Percentiles rank a stretch among this genome's conserved stretches.
Conservation (phyloP, 2,797 vertebrate genomes). For the Staurois parvus region DNA sequence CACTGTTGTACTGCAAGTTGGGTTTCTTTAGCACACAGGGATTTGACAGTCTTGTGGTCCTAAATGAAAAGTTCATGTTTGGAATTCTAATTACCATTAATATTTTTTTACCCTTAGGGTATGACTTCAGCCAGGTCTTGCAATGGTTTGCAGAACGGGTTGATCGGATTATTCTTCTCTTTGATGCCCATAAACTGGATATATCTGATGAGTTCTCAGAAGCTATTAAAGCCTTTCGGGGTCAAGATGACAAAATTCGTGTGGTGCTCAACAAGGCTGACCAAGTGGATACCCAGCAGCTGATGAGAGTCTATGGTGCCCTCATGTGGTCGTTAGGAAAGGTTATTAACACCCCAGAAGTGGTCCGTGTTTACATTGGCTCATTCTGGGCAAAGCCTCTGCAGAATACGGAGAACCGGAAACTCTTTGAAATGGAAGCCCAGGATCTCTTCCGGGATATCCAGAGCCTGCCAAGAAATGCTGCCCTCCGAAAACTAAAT, state of each 20-base stretch:
- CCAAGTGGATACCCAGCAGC: constrained; percentile 96
- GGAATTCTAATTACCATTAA: background rate
- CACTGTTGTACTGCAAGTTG: too few species aligned
- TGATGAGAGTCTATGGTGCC: constrained; percentile 96
- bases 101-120: constrained; percentile 78
- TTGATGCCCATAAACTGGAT: constrained; percentile 97
- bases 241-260: constrained; percentile 96
- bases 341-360: constrained; percentile 95
- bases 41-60: background rate
- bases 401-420: constrained; percentile 91
- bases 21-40: too few species aligned
- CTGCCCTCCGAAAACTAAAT: constrained; percentile 94
- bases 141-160: constrained; percentile 97
- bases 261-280: constrained; percentile 97
- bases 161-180: constrained; percentile 95
- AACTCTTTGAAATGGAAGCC: constrained; percentile 91
- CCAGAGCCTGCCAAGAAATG: constrained; percentile 92
- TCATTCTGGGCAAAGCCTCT: constrained; percentile 96
- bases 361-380: constrained; percentile 92
- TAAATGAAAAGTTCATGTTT: background rate
- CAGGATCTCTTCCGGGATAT: constrained; percentile 96
- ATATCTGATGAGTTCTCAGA: constrained; percentile 99
- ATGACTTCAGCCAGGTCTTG: constrained; percentile 93
- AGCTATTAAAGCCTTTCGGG: constrained; percentile 92
- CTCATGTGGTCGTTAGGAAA: constrained; percentile 99